Evolutionary conservation across 2,797 vertebrate species (phyloP), one percentile per base, ranked within the genome.

Genomic region (Perodicticus potto): DNA sequence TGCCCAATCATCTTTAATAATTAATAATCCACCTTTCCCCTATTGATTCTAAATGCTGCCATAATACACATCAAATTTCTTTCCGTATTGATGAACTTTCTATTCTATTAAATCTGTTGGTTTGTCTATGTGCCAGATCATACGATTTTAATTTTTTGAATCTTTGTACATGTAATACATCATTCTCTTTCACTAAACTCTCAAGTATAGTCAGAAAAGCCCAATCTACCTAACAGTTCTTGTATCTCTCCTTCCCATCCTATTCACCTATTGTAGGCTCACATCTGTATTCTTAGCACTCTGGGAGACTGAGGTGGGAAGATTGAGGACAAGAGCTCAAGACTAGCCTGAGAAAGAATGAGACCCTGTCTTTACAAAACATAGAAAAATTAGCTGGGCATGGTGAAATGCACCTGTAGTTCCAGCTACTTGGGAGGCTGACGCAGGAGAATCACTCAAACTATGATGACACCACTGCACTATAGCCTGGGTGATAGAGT

Each of bases 41-140:
- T 76, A 67, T 70, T 55, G 63, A 94, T 86, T 84, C 83, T 69
- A 94, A 96, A 87, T 73, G 25, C 14, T 72, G 89, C 22, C 45
- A 61, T 37, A 88, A 76, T 45, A 85, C 53, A 55, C 40, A 63
- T 76, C 72, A 83, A 73, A 90, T 73, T 83, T 73, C 67, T n/a
- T 89, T 86, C n/a, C 61, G 49, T 83, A 55, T 45, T 45, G 90
- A 43, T 49, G 32, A 20, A 49, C 40, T 83, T 94, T 82, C 37
- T 49, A 5, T 32, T 40, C 4, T 37, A 55, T 73, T 25, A 32
- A 32, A 73, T 81, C 55, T 73, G 3, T 59, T 73, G 22, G n/a
- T 87, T 81, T 61, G 53, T 40, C 45, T 53, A 10, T 78, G 12
- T 67, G 17, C 8, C 27, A 57, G 37, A 3, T 78, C 67, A 63